A percentile compares a stretch with the other conserved stretches of the same genome.
Evolutionary conservation across 2,888 invertebrate genomes (phyloP).

Genomic region (Tetragnatha montana): DNA sequence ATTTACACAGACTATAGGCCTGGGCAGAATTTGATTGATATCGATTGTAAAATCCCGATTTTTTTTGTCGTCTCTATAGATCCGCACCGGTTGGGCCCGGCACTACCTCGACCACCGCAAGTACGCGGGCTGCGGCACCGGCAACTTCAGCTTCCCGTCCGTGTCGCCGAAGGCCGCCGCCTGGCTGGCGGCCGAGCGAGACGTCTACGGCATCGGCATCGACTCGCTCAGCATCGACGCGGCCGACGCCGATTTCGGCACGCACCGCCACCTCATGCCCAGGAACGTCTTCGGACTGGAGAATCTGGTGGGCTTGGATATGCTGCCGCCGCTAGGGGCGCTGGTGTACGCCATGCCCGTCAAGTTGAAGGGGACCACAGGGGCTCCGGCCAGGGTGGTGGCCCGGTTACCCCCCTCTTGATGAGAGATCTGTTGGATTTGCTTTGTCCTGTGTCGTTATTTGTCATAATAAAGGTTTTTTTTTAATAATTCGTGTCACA

Average conservation of each 20-base stretch:
- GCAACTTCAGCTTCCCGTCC: conserved; percentile 76
- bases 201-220: conserved; percentile 82
- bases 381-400: conserved; percentile 79
- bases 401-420: neutral
- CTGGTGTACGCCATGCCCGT: conserved; percentile 79
- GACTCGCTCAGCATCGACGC: conserved; percentile 82
- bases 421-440: neutral
- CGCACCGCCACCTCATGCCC: conserved; percentile 79
- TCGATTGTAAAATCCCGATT: too few relatives aligned
- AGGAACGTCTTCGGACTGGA: conserved; percentile 79
- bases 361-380: conserved; percentile 81
- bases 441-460: too few relatives aligned
- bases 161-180: conserved; percentile 80
- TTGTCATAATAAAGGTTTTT: too few relatives aligned
- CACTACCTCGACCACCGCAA: conserved; percentile 73
- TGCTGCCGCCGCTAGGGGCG: conserved; percentile 73
- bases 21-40: too few relatives aligned
- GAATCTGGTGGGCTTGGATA: conserved; percentile 79
- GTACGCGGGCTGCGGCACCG: conserved; percentile 67
- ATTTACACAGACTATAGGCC: too few relatives aligned
- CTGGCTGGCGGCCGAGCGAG: conserved; percentile 80
- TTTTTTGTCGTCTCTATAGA: too few relatives aligned
- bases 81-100: conserved; percentile 76
- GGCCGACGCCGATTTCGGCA: conserved; percentile 76
- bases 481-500: too few relatives aligned